Evolutionary conservation across 2,797 vertebrate genomes (phyloP).

Genomic region (Macropodus opercularis): DNA sequence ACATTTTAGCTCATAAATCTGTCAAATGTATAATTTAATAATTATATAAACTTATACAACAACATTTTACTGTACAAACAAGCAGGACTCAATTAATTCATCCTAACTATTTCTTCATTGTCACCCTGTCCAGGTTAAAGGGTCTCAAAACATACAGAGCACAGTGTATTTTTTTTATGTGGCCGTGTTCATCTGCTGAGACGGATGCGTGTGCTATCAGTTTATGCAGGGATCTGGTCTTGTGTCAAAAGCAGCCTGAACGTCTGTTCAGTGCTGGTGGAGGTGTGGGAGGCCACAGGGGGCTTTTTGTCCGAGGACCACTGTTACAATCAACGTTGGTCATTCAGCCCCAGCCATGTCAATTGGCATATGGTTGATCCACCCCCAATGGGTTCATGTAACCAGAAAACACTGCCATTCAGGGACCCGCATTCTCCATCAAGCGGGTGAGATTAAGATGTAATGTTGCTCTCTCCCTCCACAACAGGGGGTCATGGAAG

Average conservation of each 20-base stretch:
- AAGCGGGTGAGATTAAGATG: slow-evolving; percentile 94
- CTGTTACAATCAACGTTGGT: slow-evolving; percentile 76
- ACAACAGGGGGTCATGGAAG: slow-evolving; percentile 83
- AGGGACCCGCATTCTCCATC: slow-evolving; percentile 89
- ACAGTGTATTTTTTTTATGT: too few relatives aligned
- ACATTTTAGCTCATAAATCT: too few relatives aligned
- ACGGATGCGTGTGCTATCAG: slow-evolving; percentile 14
- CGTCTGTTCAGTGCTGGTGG: slow-evolving; percentile 68
- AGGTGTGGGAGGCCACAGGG: slow-evolving; percentile 68
- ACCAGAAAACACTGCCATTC: slow-evolving; percentile 98
- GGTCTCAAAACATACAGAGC: too few relatives aligned
- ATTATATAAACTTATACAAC: too few relatives aligned
- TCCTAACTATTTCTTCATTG: too few relatives aligned
- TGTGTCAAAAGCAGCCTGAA: slow-evolving; percentile 60
- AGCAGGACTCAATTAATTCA: too few relatives aligned
- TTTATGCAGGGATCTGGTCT: slow-evolving; percentile 27
- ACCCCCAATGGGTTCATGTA: slow-evolving; percentile 97
- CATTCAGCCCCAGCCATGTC: slow-evolving; percentile 90
- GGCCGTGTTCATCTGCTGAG: too few relatives aligned
- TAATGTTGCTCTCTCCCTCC: slow-evolving; percentile 89
- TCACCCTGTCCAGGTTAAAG: too few relatives aligned
- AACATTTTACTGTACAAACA: too few relatives aligned
- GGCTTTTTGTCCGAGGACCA: slow-evolving; percentile 73
- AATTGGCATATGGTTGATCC: slow-evolving; percentile 95
- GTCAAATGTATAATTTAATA: too few relatives aligned